Conservation (phyloP, 35 echinoderm and acorn worm genomes). For the Ophioderma brevispina region DNA sequence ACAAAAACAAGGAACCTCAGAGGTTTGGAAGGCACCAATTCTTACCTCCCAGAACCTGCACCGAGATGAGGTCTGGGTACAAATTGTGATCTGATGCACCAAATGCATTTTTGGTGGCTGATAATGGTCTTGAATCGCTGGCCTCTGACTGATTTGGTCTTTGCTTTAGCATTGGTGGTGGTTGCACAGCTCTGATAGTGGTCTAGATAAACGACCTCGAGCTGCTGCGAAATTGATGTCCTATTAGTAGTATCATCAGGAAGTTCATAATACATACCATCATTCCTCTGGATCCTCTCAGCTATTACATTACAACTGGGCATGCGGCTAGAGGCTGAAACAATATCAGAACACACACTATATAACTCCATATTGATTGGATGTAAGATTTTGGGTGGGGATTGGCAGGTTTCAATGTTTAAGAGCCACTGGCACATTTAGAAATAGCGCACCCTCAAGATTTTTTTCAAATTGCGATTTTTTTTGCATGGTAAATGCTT, state of each 20-base stretch:
- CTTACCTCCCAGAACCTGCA: too few relatives aligned
- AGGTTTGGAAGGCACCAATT: too few relatives aligned
- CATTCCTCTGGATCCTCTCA: constrained; percentile 59
- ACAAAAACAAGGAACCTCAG: too few relatives aligned
- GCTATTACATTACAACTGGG: constrained; percentile 65
- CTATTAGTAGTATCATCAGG: constrained; percentile 8
- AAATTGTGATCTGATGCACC: constrained; percentile 51
- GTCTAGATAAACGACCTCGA: neutral
- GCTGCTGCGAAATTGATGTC: neutral
- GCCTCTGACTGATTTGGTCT: constrained; percentile 72
- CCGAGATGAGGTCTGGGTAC: too few relatives aligned
- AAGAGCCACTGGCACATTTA: too few relatives aligned
- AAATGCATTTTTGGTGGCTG: constrained; percentile 24
- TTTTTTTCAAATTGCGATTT: too few relatives aligned
- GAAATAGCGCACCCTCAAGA: too few relatives aligned
- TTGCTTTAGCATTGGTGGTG: constrained; percentile 6
- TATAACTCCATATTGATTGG: too few relatives aligned
- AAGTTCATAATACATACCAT: constrained; percentile 14
- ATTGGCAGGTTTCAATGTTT: too few relatives aligned
- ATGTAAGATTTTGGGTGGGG: too few relatives aligned
- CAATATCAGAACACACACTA: too few relatives aligned
- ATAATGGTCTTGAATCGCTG: constrained; percentile 63
- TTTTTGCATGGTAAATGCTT: too few relatives aligned
- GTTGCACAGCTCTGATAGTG: constrained; percentile 13
- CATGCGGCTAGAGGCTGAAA: constrained; percentile 87